phyloP scores from a whole-genome alignment of 1,140 invertebrate species.

The Drosophila nigrodunni region DNA sequence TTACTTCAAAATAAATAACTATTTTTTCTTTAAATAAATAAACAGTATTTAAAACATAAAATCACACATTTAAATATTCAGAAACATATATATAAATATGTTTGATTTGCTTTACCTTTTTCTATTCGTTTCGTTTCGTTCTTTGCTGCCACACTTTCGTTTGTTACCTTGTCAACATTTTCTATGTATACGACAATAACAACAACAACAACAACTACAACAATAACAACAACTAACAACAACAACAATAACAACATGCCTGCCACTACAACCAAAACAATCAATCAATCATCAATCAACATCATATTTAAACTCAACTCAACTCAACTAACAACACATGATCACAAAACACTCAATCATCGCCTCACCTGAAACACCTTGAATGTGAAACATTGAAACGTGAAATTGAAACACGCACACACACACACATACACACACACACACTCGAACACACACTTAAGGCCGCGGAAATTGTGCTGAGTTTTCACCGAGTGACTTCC shows the following conservation, averaged over 20 bases:
- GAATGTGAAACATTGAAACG: slow-evolving; percentile 34
- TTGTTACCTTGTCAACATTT: slow-evolving; percentile 73
- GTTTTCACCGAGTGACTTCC: slow-evolving; percentile 85
- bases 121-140: slow-evolving; percentile 68
- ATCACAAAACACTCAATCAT: slow-evolving; percentile 25
- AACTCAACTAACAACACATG: slow-evolving; percentile 15
- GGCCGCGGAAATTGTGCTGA: slow-evolving; percentile 85
- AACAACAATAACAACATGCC: slow-evolving; percentile 24
- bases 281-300: slow-evolving; percentile 9
- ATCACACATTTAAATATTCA: slow-evolving; percentile 5
- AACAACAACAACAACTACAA: slow-evolving; percentile 38
- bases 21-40: too few species aligned
- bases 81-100: slow-evolving; percentile 50
- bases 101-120: slow-evolving; percentile 60
- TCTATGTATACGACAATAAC: slow-evolving; percentile 57
- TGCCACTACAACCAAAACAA: slow-evolving; percentile 20
- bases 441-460: slow-evolving; percentile 7
- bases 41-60: not conserved
- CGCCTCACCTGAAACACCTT: slow-evolving; percentile 31
- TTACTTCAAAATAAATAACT: too few species aligned
- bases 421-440: too few species aligned
- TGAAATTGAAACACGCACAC: slow-evolving; percentile 31
- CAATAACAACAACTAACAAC: slow-evolving; percentile 46
- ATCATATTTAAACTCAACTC: not conserved
- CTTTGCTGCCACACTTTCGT: slow-evolving; percentile 62